Base-by-base conservation (phyloP, 1,140 invertebrate species). In the Drosophila oshimai region DNA sequence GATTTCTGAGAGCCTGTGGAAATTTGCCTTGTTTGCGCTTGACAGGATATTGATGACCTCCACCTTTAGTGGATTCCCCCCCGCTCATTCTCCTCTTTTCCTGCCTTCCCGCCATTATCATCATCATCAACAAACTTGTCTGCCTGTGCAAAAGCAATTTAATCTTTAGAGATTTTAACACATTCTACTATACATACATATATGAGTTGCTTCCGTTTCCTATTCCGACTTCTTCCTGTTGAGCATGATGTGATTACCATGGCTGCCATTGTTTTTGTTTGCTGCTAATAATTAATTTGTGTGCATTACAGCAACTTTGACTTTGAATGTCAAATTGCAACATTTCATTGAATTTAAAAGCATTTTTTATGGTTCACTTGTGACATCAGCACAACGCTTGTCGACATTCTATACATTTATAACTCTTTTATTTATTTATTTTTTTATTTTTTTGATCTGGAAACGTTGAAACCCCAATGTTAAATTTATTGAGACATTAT, bases 111-210 rank as follows among this genome's bases (percentile, higher is more conserved):
- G 6, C 4, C 24, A 2, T 6, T 12, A 29, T 57, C 24, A 37
- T 18, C 36, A 46, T 22, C 24, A 50, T 29, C 29, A 47, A 17
- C 24, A 28, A 57, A 42, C 50, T 26, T 68, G 44, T 55, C 57
- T 60, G 34, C 34, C 74, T 36, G 37, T 67, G 60, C 58, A 46
- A 71, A 47, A 53, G 12, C 74, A 75, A 83, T 72, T 84, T 68
- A 84, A 84, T 84, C 80, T 84, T 86, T 44, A 55, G 80, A 84
- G 80, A 84, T 86, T 84, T 84, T 86, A 64, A 73, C 80, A 86
- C 80, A 84, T 86, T 86, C 31, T 42, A 6, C 18, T 26, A 18
- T 29, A 13, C 37, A 22, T 26, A 41, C 29, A 50, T 13, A 10
- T 37, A 10, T 5, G 20, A 70, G 55, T 47, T 20, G 13, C 61